Percentiles rank a stretch among this genome's conserved stretches.
phyloP scores from a whole-genome alignment of 92 coral and sea anemone species.

The Phenganax stokvisi region DNA sequence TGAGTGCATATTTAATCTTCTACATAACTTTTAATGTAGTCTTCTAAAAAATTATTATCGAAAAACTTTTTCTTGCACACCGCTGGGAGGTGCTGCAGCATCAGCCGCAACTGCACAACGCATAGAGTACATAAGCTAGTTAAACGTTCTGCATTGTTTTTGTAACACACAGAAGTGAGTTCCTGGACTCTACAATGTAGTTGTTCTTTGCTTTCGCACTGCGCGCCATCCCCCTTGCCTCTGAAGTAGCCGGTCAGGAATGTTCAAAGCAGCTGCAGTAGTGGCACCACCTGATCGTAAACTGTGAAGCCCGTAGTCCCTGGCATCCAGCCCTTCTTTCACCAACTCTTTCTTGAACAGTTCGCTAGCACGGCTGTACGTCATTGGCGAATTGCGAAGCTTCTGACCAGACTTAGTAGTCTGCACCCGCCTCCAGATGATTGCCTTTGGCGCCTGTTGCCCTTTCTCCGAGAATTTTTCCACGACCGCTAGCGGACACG shows the following conservation, averaged over 20 bases:
- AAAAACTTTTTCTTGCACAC: too few relatives aligned
- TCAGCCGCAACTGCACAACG: conserved; percentile 7
- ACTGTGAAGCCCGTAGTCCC: conserved; percentile 47
- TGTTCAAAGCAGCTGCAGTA: conserved; percentile 42
- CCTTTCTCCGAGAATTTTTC: conserved; percentile 44
- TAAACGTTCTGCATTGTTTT: conserved; percentile 19
- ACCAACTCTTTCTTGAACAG: conserved; percentile 35
- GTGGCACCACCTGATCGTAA: conserved; percentile 51
- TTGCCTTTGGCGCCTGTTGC: conserved; percentile 8
- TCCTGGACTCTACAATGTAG: conserved; percentile 38
- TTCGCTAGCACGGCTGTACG: conserved; percentile 47
- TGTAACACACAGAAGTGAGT: conserved; percentile 40
- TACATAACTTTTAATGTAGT: too few relatives aligned
- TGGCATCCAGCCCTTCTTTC: conserved; percentile 43
- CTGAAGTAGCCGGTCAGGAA: conserved; percentile 47
- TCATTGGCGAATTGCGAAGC: conserved; percentile 41
- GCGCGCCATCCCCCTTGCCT: conserved; percentile 55
- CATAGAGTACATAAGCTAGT: neutral
- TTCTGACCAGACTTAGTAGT: conserved; percentile 34
- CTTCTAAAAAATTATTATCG: too few relatives aligned
- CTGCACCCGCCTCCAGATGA: conserved; percentile 43
- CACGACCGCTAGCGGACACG: conserved; percentile 49
- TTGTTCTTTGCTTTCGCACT: conserved; percentile 41
- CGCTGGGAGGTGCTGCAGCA: too few relatives aligned
- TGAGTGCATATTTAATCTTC: too few relatives aligned